phyloP scores from a whole-genome alignment of 2,797 vertebrate genomes.

The Okamejei kenojei region DNA sequence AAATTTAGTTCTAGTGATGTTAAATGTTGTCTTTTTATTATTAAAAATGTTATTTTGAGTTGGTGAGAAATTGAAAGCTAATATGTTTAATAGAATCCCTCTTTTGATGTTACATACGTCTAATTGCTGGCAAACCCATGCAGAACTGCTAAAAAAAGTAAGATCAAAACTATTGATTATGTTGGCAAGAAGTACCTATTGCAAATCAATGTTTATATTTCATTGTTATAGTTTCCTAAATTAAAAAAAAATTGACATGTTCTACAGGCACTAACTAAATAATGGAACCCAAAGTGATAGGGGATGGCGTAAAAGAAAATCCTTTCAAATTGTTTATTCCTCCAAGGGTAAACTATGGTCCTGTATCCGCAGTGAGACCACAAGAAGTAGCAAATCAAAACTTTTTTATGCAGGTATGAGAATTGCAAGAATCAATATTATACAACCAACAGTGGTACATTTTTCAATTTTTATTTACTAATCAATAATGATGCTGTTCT shows the following conservation, averaged over 20 bases:
- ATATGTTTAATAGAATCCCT: too few relatives aligned
- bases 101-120: too few relatives aligned
- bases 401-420: conserved; percentile 48
- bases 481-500: not conserved
- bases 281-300: conserved; percentile 21
- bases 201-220: not conserved
- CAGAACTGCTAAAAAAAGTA: too few relatives aligned
- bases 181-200: not conserved
- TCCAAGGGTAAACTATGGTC: conserved; percentile 51
- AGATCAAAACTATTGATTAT: not conserved
- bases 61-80: too few relatives aligned
- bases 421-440: not conserved
- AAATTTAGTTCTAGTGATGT: too few relatives aligned
- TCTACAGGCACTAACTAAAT: not conserved
- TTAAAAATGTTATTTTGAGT: too few relatives aligned
- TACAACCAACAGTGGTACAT: not conserved
- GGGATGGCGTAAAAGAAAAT: conserved; percentile 49
- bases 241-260: not conserved
- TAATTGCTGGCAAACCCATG: too few relatives aligned
- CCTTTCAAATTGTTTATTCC: conserved; percentile 56
- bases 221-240: not conserved
- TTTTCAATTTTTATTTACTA: not conserved
- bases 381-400: conserved; percentile 45
- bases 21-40: too few relatives aligned
- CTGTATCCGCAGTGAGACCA: conserved; percentile 55